Evolutionary conservation across 2,888 invertebrate genomes (phyloP).

Genomic region (Rutpela maculata): DNA sequence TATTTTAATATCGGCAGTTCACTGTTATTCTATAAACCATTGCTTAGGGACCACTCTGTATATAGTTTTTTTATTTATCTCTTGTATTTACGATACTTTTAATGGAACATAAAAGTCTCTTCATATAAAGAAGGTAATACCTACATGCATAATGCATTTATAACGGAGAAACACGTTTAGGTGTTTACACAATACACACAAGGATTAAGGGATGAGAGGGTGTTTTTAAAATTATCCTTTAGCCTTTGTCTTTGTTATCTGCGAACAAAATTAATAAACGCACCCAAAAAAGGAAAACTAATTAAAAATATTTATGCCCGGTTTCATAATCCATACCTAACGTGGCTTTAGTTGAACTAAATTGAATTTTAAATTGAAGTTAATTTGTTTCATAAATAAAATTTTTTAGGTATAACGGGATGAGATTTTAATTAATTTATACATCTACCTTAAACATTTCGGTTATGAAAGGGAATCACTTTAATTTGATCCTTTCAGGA

Average conservation of each 20-base stretch:
- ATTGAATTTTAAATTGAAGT: slow-evolving; percentile 37
- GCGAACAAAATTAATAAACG: slow-evolving; percentile 28
- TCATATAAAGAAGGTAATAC: neutral
- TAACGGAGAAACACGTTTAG: neutral
- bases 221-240: slow-evolving; percentile 23
- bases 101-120: neutral
- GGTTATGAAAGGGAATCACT: slow-evolving; percentile 9
- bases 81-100: too few species aligned
- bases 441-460: slow-evolving; percentile 16
- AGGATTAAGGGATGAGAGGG: slow-evolving; percentile 15
- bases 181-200: slow-evolving; percentile 7
- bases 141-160: neutral
- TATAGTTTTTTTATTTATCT: too few species aligned
- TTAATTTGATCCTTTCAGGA: slow-evolving; percentile 3
- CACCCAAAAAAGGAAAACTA: slow-evolving; percentile 33
- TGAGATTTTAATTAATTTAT: slow-evolving; percentile 36
- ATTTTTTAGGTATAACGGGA: slow-evolving; percentile 19
- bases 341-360: slow-evolving; percentile 17
- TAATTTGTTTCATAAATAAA: slow-evolving; percentile 35
- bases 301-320: slow-evolving; percentile 36
- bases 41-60: too few species aligned
- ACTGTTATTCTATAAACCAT: too few species aligned
- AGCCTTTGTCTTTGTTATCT: slow-evolving; percentile 32
- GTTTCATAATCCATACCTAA: slow-evolving; percentile 31
- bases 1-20: too few species aligned